Percentiles rank a stretch among this genome's conserved stretches.
phyloP scores from a whole-genome alignment of 2,888 invertebrate species.

The Himalopsyche tibetana region DNA sequence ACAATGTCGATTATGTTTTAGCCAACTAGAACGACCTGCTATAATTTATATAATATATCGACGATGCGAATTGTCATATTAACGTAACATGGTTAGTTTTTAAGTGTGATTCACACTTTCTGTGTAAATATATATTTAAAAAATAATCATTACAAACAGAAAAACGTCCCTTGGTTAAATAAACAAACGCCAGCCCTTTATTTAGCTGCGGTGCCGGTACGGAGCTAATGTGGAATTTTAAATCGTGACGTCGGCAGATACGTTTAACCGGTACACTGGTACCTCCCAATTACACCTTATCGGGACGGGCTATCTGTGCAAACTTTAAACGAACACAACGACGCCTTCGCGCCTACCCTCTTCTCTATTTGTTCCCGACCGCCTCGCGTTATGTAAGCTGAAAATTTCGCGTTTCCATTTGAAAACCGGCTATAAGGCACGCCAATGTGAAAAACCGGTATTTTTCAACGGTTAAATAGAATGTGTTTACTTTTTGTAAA shows the following conservation, averaged over 20 bases:
- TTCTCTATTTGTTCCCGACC: background rate
- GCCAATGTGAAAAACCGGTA: too few species aligned
- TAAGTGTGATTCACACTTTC: too few species aligned
- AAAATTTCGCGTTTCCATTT: background rate
- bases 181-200: background rate
- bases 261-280: background rate
- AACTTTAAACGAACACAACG: background rate
- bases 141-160: background rate
- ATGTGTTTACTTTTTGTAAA: too few species aligned
- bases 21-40: too few species aligned
- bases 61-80: too few species aligned
- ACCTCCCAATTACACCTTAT: slow-evolving; percentile 34
- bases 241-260: slow-evolving; percentile 27
- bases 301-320: background rate
- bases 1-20: too few species aligned
- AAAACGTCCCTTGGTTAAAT: background rate
- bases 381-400: background rate
- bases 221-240: background rate
- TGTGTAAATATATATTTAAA: too few species aligned
- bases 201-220: slow-evolving; percentile 2
- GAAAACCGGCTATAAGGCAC: too few species aligned
- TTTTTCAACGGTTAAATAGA: too few species aligned
- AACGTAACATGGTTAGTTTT: too few species aligned
- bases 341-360: background rate
- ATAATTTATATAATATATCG: too few species aligned